A percentile compares a stretch with the other conserved stretches of the same genome.
Conservation (phyloP, 2,888 invertebrate genomes). For the Meandrusa payeni region DNA sequence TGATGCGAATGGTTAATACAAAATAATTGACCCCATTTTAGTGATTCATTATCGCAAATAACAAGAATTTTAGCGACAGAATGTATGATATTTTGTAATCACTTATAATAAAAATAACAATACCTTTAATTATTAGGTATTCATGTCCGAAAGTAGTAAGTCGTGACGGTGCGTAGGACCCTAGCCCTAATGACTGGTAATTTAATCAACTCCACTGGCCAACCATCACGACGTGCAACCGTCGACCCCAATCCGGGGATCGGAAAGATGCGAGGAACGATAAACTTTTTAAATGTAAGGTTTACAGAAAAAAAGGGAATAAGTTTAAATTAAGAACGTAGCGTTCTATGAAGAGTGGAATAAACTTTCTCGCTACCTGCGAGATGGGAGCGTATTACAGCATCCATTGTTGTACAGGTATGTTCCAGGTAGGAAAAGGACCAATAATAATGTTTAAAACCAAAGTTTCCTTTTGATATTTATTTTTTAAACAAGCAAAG, state of each 20-base stretch:
- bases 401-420: slow-evolving; percentile 7
- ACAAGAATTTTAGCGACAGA: no score
- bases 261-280: slow-evolving; percentile 9
- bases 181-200: slow-evolving; percentile 6
- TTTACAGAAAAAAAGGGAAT: slow-evolving; percentile 3
- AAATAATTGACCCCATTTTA: no score
- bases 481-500: no score
- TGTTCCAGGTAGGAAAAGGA: slow-evolving; percentile 13
- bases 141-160: no score
- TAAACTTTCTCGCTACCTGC: slow-evolving; percentile 14
- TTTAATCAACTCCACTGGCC: not conserved
- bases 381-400: slow-evolving; percentile 2
- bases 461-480: no score
- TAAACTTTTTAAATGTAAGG: not conserved
- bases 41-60: no score
- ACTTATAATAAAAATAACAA: no score
- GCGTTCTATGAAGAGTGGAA: not conserved
- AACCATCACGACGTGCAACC: not conserved
- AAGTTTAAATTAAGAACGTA: not conserved
- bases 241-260: not conserved
- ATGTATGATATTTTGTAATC: no score
- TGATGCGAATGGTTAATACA: no score
- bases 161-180: not conserved
- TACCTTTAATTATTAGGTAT: no score
- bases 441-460: no score